Base-by-base conservation (phyloP, 2,888 invertebrate species). In the Trichopria drosophilae region DNA sequence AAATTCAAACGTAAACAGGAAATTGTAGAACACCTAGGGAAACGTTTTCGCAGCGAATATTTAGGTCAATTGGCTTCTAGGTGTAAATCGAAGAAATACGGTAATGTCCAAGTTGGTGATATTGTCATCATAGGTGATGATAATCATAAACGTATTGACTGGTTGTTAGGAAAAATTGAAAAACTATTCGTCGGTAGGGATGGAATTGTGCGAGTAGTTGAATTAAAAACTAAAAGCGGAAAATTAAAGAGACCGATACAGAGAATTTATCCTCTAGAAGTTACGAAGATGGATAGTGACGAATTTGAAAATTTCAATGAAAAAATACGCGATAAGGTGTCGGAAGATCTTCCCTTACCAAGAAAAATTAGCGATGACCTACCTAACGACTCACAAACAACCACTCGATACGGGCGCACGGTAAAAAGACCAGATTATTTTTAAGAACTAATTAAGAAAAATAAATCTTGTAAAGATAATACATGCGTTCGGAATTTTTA, bases 101-200 rank as follows among this genome's bases (percentile, higher is more conserved):
- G 10, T 10, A 10, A 20, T 12, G 12, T 29, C 6, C 29, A 50
- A 31, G 18, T 47, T 0, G 59, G 58, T 0, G 59, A 62, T 13
- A 12, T 63, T 22, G 58, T 63, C 1, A 12, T 64, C 2, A 42
- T 64, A 3, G 60, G 57, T 1, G 50, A 59, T 12, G 59, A 61
- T 40, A 52, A 13, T 22, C 39, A 43, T 1, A 59, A 55, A 10
- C 52, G 58, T 0, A 15, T 61, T 7, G 53, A 59, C 26, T 63
- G 61, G 60, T 60, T 60, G 7, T 44, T 62, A 18, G 64, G 54
- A 1, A 22, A 39, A 10, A 41, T 63, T 10, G 43, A 50, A 6
- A 31, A 56, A 4, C 2, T 54, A 7, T 51, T 59, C 34, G 1
- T 15, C 1, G 58, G 57, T 1, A 6, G 37, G 5, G 63, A 66